phyloP scores from a whole-genome alignment of 2,113 vertebrate genomes.

The Forbesichthys papilliferus region DNA sequence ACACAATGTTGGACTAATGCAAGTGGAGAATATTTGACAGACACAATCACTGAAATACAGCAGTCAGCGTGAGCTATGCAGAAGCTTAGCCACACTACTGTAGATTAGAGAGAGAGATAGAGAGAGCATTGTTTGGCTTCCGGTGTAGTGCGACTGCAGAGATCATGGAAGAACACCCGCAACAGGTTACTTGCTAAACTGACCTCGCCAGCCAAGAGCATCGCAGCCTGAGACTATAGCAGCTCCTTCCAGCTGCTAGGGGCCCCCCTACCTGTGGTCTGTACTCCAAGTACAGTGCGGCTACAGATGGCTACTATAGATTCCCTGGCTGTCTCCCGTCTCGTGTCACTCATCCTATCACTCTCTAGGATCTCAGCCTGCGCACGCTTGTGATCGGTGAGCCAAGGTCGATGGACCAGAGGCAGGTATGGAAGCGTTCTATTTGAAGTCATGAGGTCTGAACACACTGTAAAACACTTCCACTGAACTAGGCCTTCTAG shows the following conservation, averaged over 20 bases:
- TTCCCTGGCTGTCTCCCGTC: slow-evolving; percentile 23
- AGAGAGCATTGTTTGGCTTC: slow-evolving; percentile 16
- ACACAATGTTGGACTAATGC: too few species aligned
- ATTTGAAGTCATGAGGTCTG: background rate
- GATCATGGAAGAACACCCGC: slow-evolving; percentile 33
- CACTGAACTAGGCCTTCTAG: too few species aligned
- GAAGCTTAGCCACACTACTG: too few species aligned
- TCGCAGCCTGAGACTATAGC: background rate
- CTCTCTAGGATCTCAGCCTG: background rate
- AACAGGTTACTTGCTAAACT: slow-evolving; percentile 9
- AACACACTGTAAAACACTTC: too few species aligned
- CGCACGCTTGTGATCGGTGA: background rate
- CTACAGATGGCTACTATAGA: slow-evolving; percentile 2
- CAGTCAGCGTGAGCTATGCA: too few species aligned
- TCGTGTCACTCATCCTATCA: background rate
- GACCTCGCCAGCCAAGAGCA: slow-evolving; percentile 21
- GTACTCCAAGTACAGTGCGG: background rate
- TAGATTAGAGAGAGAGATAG: background rate
- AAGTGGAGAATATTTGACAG: too few species aligned
- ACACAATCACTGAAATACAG: too few species aligned
- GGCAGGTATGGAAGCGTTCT: background rate
- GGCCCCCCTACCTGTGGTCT: background rate
- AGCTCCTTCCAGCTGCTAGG: background rate
- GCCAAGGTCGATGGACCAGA: background rate
- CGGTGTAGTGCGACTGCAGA: slow-evolving; percentile 37